Percentiles rank a stretch among this genome's conserved stretches.
phyloP scores from a whole-genome alignment of 2,113 vertebrate species.

The Apodemus speciosus region DNA sequence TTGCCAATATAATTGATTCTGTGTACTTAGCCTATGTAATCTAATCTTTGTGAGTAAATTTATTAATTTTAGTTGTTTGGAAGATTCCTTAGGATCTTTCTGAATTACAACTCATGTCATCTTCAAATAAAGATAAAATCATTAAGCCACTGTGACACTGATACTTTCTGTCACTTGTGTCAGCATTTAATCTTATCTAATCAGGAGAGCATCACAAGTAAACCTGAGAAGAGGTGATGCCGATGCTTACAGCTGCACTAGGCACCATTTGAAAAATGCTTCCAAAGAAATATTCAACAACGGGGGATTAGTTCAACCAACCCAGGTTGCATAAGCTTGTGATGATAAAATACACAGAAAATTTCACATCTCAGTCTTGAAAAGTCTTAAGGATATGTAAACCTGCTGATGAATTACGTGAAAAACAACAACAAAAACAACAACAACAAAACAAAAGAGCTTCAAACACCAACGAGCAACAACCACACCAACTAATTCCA shows the following conservation, averaged over 20 bases:
- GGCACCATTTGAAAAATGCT: slow-evolving; percentile 31
- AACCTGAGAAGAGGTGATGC: not conserved
- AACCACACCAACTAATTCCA: no score
- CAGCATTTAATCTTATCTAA: not conserved
- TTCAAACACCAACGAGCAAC: no score
- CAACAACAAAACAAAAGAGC: no score
- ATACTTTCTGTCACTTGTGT: not conserved
- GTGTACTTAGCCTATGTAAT: not conserved
- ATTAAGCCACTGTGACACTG: not conserved
- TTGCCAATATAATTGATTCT: slow-evolving; percentile 33
- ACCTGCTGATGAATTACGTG: not conserved
- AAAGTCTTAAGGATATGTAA: not conserved
- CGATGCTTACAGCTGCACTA: not conserved
- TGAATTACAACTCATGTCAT: not conserved
- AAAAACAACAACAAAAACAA: no score
- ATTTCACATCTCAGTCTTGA: not conserved
- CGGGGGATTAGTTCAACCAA: not conserved
- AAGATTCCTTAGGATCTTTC: slow-evolving; percentile 17
- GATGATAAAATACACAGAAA: not conserved
- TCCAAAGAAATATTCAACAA: not conserved
- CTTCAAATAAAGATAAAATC: slow-evolving; percentile 1
- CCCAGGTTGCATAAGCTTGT: not conserved
- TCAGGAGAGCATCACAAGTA: not conserved
- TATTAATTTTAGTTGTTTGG: slow-evolving; percentile 38
- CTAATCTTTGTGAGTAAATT: not conserved